Evolutionary conservation across 2,113 vertebrate genomes (phyloP), one percentile per base, ranked within the genome.

Genomic region (human (Homo sapiens)): DNA sequence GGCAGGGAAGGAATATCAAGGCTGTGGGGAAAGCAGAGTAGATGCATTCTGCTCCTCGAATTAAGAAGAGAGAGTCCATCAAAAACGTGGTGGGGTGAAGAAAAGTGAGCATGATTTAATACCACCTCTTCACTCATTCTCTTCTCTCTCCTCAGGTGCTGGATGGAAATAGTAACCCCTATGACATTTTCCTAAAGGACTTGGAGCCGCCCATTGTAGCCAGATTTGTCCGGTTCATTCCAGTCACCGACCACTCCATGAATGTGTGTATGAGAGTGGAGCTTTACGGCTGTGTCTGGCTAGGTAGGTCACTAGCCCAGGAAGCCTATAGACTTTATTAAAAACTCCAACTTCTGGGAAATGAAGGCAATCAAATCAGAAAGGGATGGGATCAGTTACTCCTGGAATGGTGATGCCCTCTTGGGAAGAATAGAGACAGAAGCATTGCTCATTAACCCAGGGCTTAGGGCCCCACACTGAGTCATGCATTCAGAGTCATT

Each of bases 211-310:
- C 99, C 30, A 99, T 99, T 43, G 99, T 99, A 0, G 99, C 99
- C 6, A 99, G 99, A 81, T 99, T 99, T 20, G 98, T 99, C 10
- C 99, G 99, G 95, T 99, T 99, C 98, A 99, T 99, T 98, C 99
- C 99, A 0, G 98, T 99, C 97, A 99, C 99, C 0, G 99, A 99
- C 97, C 99, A 99, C 97, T 99, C 99, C 95, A 99, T 99, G 99
- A 99, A 99, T 0, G 99, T 99, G 95, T 99, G 99, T 79, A 99
- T 99, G 99, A 99, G 99, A 0, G 99, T 99, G 97, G 99, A 99
- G 98, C 99, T 99, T 32, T 99, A 99, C 0, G 99, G 99, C 98
- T 99, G 99, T 6, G 99, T 99, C 98, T 99, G 99, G 99, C 98
- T 99, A 57, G 99, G 99, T 99, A 97, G 95, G 99, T 98, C 7